Base-by-base conservation (phyloP, 2,888 invertebrate genomes). In the Lepeophtheirus nordmannii region DNA sequence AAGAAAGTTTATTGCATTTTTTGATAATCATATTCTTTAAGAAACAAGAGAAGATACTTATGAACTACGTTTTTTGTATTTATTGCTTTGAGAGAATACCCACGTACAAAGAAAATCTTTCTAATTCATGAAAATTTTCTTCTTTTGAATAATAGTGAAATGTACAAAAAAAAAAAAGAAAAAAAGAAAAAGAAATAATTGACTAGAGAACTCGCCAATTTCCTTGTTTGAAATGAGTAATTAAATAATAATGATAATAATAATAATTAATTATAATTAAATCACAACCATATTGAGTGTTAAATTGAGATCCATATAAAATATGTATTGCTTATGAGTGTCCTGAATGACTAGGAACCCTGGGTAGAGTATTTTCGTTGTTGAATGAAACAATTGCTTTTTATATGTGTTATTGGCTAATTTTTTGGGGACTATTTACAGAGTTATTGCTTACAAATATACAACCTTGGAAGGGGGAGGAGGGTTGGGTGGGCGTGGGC, bases 51-150 rank as follows among this genome's bases (percentile, higher is more conserved):
- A 5, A 30, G n/a, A n/a, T n/a, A 30, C 30, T 30, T 30, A 30
- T 30, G 2, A 30, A 30, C 30, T 30, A 30, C 30, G 30, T 30
- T 30, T 46, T 5, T 3, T 46, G 2, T 46, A 46, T 46, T 46
- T 46, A 46, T 46, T 46, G 53, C 53, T 46, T 46, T 14, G 53
- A n/a, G 53, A 46, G 53, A 46, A 46, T 46, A 46, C 53, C 53
- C 53, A 46, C 53, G 17, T 17, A 17, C 8, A 5, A 46, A n/a
- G n/a, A n/a, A 17, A 46, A 17, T 5, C 17, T 46, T 46, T 46
- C 14, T 5, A n/a, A 46, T 46, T 46, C 5, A 2, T 46, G 17
- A 46, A 46, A 46, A 46, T n/a, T 17, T 46, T 17, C 8, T 46
- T 14, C 5, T n/a, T 8, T 5, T 5, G 8, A 14, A 46, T 5